Evolutionary conservation across 2,888 invertebrate genomes (phyloP), one percentile per base, ranked within the genome.

Genomic region (Loripinus fragilis): DNA sequence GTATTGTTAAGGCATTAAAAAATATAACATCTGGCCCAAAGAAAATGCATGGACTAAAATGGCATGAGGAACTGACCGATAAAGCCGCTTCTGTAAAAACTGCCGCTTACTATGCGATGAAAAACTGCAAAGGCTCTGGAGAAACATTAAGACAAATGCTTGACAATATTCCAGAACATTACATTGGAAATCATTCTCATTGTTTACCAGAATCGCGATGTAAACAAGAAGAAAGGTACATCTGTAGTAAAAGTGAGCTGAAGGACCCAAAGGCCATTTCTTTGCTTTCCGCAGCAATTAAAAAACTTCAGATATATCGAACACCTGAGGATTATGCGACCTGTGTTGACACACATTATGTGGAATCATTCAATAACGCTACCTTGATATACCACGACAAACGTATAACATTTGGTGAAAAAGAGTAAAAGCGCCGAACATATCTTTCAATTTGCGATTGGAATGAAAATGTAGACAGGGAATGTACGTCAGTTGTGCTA

Each of bases 321-420:
- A 52, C 52, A 8, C 52, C 52, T 8, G 7, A 52, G 15, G 52
- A 52, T 15, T 52, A 72, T 66, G 48, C 75, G 12, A 20, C 68
- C n/a, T 73, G 69, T 52, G 48, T 76, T 28, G 82, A 76, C 41
- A 82, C 82, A 10, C 71, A 74, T 42, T 77, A 76, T 76, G 79
- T 79, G 1, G 76, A 82, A 20, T 74, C 67, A 33, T 82, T 74
- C 33, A 82, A 77, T 28, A 15, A 52, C 15, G 52, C 52, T 23
- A 8, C 8, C 15, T 52, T 52, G 52, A n/a, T 52, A 5, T 8
- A 25, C 15, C 52, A 52, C 15, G 52, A 52, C 52, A 52, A 52
- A 15, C 5, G 28, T 8, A 52, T 52, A 25, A 8, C 52, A 5
- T 52, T 52, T 52, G 52, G 52, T 28, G 15, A n/a, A 25, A n/a